A percentile compares a stretch with the other conserved stretches of the same genome.
phyloP scores from a whole-genome alignment of 2,797 vertebrate genomes.

The Danio kyathit region DNA sequence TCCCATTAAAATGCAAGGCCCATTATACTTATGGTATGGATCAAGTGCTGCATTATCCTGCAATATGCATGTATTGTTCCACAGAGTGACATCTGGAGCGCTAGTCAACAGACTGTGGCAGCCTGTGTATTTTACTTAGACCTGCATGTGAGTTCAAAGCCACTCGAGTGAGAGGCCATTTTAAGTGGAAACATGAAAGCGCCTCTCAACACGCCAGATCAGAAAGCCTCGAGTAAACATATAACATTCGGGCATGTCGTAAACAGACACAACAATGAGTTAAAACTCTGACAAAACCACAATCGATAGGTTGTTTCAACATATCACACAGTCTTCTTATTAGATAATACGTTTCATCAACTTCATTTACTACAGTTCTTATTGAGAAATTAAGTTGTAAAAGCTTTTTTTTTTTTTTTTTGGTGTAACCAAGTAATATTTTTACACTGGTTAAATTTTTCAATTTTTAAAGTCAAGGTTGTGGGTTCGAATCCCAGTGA shows the following conservation, averaged over 20 bases:
- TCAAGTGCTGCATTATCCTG: constrained; percentile 51
- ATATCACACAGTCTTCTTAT: background rate
- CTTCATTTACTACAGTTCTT: too few relatives aligned
- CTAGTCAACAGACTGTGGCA: constrained; percentile 49
- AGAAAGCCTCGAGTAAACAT: constrained; percentile 67
- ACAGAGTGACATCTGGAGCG: constrained; percentile 57
- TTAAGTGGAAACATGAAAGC: constrained; percentile 78
- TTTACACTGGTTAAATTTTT: too few relatives aligned
- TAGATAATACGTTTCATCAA: too few relatives aligned
- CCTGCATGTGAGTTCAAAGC: constrained; percentile 80
- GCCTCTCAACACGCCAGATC: constrained; percentile 72
- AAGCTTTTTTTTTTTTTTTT: too few relatives aligned
- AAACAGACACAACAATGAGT: constrained; percentile 21
- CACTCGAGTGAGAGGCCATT: constrained; percentile 58
- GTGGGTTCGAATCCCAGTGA: too few relatives aligned
- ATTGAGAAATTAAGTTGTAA: too few relatives aligned
- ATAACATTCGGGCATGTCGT: constrained; percentile 67
- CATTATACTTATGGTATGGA: constrained; percentile 59
- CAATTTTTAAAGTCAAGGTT: too few relatives aligned
- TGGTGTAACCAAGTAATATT: too few relatives aligned
- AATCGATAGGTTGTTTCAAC: constrained; percentile 11
- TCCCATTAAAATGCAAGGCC: constrained; percentile 60
- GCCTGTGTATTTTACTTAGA: constrained; percentile 65
- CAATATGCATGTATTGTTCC: constrained; percentile 42
- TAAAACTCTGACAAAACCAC: constrained; percentile 6